These are phyloP conservation scores for Scomberomorus guttatus DNA, from an alignment of 2,797 vertebrate genomes.

Conservation along the genomic window DNA sequence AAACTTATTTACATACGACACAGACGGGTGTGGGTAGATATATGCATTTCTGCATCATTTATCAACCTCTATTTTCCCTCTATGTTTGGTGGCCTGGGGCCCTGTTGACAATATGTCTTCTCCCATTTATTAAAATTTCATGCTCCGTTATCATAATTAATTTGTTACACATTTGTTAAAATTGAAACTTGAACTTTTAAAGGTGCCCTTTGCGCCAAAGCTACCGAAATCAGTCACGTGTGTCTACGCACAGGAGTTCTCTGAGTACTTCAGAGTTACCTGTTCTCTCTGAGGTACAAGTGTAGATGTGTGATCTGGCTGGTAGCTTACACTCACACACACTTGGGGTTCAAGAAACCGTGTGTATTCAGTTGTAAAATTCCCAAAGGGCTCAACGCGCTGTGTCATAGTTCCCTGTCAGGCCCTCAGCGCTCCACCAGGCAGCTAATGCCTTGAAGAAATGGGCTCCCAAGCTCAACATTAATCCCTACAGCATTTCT, in stretches of 20 bases:
- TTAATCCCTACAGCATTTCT: conserved; percentile 80
- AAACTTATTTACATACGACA: conserved; percentile 75
- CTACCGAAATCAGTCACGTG: not conserved
- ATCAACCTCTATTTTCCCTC: conserved; percentile 69
- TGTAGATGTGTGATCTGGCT: conserved; percentile 35
- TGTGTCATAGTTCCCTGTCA: conserved; percentile 79
- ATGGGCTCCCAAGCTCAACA: conserved; percentile 76
- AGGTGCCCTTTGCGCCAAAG: conserved; percentile 12
- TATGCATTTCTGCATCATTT: conserved; percentile 70
- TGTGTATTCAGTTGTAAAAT: conserved; percentile 66
- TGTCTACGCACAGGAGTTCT: not conserved
- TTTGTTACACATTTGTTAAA: conserved; percentile 10
- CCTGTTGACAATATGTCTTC: conserved; percentile 52
- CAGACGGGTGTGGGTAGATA: conserved; percentile 61
- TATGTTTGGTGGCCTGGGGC: conserved; percentile 41
- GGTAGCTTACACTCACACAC: conserved; percentile 39
- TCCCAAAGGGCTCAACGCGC: conserved; percentile 72
- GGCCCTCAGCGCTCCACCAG: conserved; percentile 78
- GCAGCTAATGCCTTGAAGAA: conserved; percentile 83
- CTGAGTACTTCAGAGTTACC: not conserved
- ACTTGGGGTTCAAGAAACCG: conserved; percentile 35
- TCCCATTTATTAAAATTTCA: conserved; percentile 48
- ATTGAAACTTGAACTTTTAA: conserved; percentile 8
- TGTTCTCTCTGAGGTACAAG: conserved; percentile 35
- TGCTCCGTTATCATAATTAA: conserved; percentile 46